Evolutionary conservation across 2,113 vertebrate species (phyloP), one percentile per base, ranked within the genome.

Genomic region (Hymenochirus boettgeri): DNA sequence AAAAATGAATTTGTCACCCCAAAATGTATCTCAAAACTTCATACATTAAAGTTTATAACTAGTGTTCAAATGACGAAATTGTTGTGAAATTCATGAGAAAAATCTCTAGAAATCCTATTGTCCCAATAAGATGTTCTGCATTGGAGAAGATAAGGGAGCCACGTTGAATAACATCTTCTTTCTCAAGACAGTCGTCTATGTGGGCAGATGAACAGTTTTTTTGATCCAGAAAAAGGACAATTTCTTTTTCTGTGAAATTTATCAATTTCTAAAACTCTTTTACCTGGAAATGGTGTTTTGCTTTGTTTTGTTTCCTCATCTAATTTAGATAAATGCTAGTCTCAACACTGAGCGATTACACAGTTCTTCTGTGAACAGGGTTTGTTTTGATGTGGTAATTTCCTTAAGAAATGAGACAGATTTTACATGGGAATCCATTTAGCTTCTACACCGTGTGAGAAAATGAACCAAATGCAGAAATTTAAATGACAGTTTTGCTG

Each of bases 291-390:
- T 51, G 19, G 45, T 21, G 48, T 50, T 51, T 50, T 33, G 59
- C 35, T 13, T n/a, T 58, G 19, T 26, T n/a, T 48, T 33, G 9
- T 5, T 47, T 39, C 23, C n/a, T 6, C 46, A 29, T 50, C 35
- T 50, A 39, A 59, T 22, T 31, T 59, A 59, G 56, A 58, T 67
- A 67, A 59, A 59, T 67, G 19, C 56, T 69, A 69, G 56, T 45
- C 65, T 60, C 33, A 67, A 58, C 48, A 60, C 23, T 15, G 24
- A 21, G 54, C 10, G 13, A 35, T 57, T 35, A 25, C 64, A 39
- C 15, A 11, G 13, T 2, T 50, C n/a, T 66, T 51, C 45, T 17
- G 24, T 23, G 46, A 48, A 56, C 29, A 8, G 4, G 18, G 8
- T 54, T 4, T 47, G 46, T 22, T 48, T 21, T 48, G 46, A 48